Conservation (phyloP, 2,797 vertebrate species). For the Acanthornis magna region DNA sequence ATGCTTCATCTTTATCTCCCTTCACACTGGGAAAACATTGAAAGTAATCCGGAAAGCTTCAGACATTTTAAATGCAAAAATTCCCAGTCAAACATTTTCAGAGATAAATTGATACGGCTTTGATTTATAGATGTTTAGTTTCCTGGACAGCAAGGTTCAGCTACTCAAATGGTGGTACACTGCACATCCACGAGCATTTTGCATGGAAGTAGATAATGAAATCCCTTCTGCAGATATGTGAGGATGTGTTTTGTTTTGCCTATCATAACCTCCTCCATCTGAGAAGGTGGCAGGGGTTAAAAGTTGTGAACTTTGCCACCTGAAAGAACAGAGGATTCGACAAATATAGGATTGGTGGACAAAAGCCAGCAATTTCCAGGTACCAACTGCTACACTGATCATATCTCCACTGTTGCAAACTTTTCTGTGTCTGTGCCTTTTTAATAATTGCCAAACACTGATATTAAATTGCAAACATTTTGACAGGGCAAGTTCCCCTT, state of each 20-base stretch:
- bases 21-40: not conserved
- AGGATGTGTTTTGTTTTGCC: not conserved
- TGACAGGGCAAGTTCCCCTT: constrained; percentile 38
- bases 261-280: not conserved
- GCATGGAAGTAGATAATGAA: not conserved
- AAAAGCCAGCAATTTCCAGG: not conserved
- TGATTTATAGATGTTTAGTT: not conserved
- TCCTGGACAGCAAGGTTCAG: not conserved
- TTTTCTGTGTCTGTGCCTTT: not conserved
- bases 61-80: not conserved
- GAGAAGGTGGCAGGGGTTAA: not conserved
- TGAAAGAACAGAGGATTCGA: not conserved
- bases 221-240: not conserved
- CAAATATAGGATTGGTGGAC: not conserved
- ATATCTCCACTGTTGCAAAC: not conserved
- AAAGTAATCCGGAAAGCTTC: not conserved
- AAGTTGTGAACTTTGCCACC: not conserved
- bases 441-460: constrained; percentile 9
- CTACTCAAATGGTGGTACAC: not conserved
- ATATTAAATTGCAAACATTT: constrained; percentile 52
- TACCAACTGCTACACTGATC: not conserved
- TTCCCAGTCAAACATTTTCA: not conserved
- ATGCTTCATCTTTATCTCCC: not conserved
- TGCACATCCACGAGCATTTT: not conserved
- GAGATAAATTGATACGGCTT: not conserved